phyloP scores from a whole-genome alignment of 2,797 vertebrate genomes.

The Pyrrhura leucotis region DNA sequence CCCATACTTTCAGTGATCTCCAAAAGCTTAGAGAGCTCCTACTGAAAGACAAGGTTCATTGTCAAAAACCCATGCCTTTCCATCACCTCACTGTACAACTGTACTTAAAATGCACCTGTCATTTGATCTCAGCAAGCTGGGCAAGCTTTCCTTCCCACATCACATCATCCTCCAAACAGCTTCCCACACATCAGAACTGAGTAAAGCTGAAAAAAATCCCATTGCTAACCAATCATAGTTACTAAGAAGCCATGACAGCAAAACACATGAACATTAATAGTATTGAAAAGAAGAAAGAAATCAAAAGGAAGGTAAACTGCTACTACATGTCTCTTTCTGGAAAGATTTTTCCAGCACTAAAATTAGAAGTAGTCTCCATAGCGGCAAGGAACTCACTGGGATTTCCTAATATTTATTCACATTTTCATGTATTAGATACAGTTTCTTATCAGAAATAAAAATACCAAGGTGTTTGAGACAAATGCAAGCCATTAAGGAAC shows the following conservation, averaged over 20 bases:
- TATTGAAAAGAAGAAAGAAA: neutral
- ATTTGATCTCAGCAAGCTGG: neutral
- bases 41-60: neutral
- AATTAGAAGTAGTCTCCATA: neutral
- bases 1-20: neutral
- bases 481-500: neutral
- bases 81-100: fast-evolving
- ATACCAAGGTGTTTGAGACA: neutral
- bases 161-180: neutral
- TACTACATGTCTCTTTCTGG: neutral
- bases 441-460: neutral
- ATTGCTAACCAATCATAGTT: neutral
- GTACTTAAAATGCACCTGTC: neutral
- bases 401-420: neutral
- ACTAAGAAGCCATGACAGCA: neutral
- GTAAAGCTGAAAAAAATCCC: neutral
- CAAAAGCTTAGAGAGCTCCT: neutral
- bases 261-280: neutral
- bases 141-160: neutral
- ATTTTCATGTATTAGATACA: neutral
- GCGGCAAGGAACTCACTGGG: neutral
- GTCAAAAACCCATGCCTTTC: neutral
- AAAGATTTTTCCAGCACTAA: neutral
- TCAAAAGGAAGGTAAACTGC: neutral
- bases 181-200: neutral